Percentiles rank a stretch among this genome's conserved stretches.
Conservation (phyloP, 2,113 vertebrate genomes). For the Physeter macrocephalus region DNA sequence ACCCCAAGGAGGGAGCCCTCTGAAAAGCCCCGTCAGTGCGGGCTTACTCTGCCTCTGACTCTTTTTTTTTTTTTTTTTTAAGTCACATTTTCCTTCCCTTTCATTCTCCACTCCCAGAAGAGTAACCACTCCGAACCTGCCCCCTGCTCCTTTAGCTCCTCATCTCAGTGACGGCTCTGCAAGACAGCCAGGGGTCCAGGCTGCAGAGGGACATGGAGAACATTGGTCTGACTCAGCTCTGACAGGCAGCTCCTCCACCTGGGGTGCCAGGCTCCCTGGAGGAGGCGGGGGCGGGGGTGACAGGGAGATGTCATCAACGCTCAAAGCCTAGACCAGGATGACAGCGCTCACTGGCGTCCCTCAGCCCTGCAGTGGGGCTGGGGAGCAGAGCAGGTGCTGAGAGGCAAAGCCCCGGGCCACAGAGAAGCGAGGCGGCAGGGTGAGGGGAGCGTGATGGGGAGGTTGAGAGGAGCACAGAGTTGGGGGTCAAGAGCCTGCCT, state of each 20-base stretch:
- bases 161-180: background rate
- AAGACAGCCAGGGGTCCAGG: background rate
- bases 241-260: background rate
- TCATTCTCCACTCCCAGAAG: background rate
- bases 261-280: background rate
- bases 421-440: background rate
- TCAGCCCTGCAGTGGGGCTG: background rate
- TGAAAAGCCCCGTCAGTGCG: fast-evolving
- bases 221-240: background rate
- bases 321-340: background rate
- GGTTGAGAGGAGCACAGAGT: background rate
- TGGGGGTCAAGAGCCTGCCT: background rate
- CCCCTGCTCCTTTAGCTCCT: background rate
- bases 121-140: fast-evolving
- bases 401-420: background rate
- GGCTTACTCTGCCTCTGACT: background rate
- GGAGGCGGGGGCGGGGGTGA: background rate
- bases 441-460: fast-evolving
- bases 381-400: background rate
- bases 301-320: background rate
- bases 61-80: background rate
- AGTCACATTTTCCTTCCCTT: background rate
- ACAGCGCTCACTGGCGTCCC: background rate
- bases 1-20: background rate
- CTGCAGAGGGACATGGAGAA: background rate